Percentiles rank a stretch among this genome's conserved stretches.
Conservation (phyloP, 2,888 invertebrate genomes). For the Melanostoma scalare region DNA sequence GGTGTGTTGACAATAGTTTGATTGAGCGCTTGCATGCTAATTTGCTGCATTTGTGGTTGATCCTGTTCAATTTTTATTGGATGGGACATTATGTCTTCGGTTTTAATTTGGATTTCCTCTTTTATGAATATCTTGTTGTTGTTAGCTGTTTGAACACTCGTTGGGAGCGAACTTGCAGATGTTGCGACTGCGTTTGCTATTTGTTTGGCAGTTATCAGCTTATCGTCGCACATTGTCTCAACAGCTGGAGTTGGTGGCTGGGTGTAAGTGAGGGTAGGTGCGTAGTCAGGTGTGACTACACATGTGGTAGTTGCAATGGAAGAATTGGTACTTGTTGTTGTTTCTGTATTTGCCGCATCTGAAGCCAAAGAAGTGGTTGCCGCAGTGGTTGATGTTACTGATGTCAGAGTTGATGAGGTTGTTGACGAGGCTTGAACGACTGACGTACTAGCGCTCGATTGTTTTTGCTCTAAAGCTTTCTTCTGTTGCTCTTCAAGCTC, state of each 20-base stretch:
- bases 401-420: conserved; percentile 76
- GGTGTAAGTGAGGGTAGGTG: conserved; percentile 88
- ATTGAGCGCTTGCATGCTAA: conserved; percentile 75
- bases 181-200: conserved; percentile 45
- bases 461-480: conserved; percentile 84
- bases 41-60: conserved; percentile 73
- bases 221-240: conserved; percentile 71
- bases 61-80: conserved; percentile 78
- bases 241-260: conserved; percentile 82
- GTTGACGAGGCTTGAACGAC: conserved; percentile 76
- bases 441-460: conserved; percentile 78
- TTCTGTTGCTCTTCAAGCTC: conserved; percentile 87
- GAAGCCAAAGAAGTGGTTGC: conserved; percentile 31
- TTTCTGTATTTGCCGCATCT: conserved; percentile 73
- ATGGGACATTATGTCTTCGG: conserved; percentile 79
- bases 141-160: conserved; percentile 45
- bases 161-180: conserved; percentile 36
- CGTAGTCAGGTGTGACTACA: conserved; percentile 90
- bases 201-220: conserved; percentile 74
- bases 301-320: conserved; percentile 79
- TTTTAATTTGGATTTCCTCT: conserved; percentile 80
- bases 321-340: conserved; percentile 79
- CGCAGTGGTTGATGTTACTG: conserved; percentile 69
- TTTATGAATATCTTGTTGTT: conserved; percentile 76
- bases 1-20: conserved; percentile 72